Conservation (phyloP, 1,140 invertebrate genomes). For the Platorchestia sp. region DNA sequence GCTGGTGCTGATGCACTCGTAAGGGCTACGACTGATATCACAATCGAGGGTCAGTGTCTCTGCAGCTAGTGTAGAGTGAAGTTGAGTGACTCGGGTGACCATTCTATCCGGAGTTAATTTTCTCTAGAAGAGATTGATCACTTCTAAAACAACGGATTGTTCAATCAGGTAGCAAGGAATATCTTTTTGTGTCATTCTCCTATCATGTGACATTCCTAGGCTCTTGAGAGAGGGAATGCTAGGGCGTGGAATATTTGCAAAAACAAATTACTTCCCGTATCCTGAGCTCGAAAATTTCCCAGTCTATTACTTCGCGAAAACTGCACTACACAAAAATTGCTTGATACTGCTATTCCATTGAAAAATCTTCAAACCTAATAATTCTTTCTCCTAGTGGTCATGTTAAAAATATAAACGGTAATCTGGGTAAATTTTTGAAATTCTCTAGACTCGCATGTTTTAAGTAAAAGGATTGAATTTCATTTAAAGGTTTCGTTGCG, state of each 20-base stretch:
- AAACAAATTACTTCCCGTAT: neutral
- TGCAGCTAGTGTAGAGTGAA: neutral
- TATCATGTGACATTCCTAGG: neutral
- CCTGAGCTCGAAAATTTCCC: neutral
- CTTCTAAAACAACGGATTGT: neutral
- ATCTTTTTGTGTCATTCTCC: neutral
- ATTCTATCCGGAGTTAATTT: neutral
- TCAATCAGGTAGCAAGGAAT: neutral
- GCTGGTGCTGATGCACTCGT: neutral
- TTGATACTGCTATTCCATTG: neutral
- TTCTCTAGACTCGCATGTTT: no score
- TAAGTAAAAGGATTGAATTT: no score
- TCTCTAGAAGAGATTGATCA: neutral
- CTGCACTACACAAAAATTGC: neutral
- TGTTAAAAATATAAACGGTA: no score
- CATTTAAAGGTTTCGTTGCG: no score
- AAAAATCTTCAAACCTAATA: no score
- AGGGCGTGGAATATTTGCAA: neutral
- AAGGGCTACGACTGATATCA: neutral
- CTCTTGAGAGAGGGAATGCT: neutral
- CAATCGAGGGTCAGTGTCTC: neutral
- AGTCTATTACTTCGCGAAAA: neutral
- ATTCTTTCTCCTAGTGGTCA: no score
- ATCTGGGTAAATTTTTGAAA: no score
- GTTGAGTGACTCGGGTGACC: neutral